Percentiles rank a stretch among this genome's conserved stretches.
Conservation (phyloP, 35 echinoderm and acorn worm species). For the Acanthaster planci region DNA sequence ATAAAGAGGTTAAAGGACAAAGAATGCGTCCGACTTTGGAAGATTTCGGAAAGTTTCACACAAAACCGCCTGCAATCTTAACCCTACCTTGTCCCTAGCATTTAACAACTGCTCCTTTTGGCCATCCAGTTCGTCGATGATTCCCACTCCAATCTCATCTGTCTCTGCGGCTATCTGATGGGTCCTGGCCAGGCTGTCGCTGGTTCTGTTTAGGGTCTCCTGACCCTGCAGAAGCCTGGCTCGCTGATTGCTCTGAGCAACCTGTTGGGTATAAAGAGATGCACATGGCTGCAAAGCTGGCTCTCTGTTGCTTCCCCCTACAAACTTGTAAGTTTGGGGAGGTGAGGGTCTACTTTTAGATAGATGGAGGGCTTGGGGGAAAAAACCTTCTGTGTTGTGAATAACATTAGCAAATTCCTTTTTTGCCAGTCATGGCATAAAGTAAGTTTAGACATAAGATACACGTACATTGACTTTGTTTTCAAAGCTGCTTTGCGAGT, state of each 20-base stretch:
- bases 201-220: slow-evolving; percentile 67
- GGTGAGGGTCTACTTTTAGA: too few relatives aligned
- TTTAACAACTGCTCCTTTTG: slow-evolving; percentile 93
- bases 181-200: slow-evolving; percentile 67
- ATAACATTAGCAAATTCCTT: too few relatives aligned
- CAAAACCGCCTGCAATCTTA: not conserved
- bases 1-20: too few relatives aligned
- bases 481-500: slow-evolving; percentile 38
- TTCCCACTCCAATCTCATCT: slow-evolving; percentile 83
- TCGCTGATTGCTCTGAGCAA: slow-evolving; percentile 41
- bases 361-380: too few relatives aligned
- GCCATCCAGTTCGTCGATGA: slow-evolving; percentile 81
- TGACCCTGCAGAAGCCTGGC: slow-evolving; percentile 66
- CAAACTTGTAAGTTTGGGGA: too few relatives aligned
- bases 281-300: too few relatives aligned
- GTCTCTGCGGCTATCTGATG: slow-evolving; percentile 87
- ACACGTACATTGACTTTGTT: slow-evolving; percentile 7
- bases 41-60: not conserved
- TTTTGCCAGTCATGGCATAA: too few relatives aligned
- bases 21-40: too few relatives aligned
- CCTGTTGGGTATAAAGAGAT: too few relatives aligned
- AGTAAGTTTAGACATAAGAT: too few relatives aligned
- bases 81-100: slow-evolving; percentile 82
- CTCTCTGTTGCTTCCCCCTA: too few relatives aligned
- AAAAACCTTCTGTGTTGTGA: too few relatives aligned